Percentiles rank a stretch among this genome's conserved stretches.
Conservation (phyloP, 2,888 invertebrate genomes). For the Xanthia togata region DNA sequence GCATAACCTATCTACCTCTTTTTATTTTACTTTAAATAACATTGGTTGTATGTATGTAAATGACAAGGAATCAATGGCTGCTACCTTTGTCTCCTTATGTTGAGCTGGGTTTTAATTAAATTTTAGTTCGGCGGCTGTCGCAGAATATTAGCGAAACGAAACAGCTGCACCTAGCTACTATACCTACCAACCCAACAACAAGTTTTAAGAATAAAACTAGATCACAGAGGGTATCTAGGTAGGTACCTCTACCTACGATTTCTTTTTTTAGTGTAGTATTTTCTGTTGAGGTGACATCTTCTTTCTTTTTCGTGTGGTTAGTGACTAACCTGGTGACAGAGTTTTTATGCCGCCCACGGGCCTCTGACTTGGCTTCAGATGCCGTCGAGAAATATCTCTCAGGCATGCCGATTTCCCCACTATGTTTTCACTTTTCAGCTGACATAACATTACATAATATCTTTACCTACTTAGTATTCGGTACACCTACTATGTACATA, state of each 20-base stretch:
- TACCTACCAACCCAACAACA: too few species aligned
- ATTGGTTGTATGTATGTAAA: neutral
- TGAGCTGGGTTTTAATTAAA: conserved; percentile 20
- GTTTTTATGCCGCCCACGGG: too few species aligned
- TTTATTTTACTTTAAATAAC: too few species aligned
- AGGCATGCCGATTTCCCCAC: too few species aligned
- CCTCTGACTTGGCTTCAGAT: too few species aligned
- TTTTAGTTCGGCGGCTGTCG: conserved; percentile 2
- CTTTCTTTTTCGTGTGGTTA: too few species aligned
- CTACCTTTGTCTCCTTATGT: neutral
- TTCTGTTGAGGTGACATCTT: neutral
- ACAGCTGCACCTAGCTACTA: too few species aligned
- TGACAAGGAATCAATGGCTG: neutral
- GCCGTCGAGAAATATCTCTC: too few species aligned
- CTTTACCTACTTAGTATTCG: neutral
- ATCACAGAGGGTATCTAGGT: too few species aligned
- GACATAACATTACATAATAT: conserved; percentile 2
- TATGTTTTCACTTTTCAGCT: neutral
- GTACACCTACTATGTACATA: neutral
- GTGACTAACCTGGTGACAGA: too few species aligned
- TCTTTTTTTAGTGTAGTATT: neutral
- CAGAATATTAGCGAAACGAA: neutral
- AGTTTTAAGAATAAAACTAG: too few species aligned
- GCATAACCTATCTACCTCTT: too few species aligned
- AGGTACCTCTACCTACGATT: neutral